Conservation (phyloP, 2,797 vertebrate species). For the Paratrypauchen microcephalus region DNA sequence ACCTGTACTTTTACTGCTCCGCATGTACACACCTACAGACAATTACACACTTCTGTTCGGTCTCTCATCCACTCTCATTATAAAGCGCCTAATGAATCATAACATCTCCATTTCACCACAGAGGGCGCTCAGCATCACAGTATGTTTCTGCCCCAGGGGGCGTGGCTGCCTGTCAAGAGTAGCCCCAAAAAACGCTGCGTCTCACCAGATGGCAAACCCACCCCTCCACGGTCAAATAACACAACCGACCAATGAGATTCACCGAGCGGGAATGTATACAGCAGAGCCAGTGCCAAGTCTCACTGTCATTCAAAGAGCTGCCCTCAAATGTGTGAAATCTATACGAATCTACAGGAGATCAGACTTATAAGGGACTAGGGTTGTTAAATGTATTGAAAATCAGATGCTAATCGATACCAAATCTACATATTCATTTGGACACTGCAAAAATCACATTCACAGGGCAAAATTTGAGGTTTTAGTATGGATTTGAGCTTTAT, state of each 20-base stretch:
- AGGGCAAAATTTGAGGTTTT: too few species aligned
- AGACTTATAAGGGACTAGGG: background rate
- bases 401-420: too few species aligned
- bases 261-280: constrained; percentile 60
- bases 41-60: background rate
- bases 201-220: constrained; percentile 72
- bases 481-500: too few species aligned
- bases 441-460: too few species aligned
- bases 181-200: constrained; percentile 51
- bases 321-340: background rate
- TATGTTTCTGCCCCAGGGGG: constrained; percentile 42
- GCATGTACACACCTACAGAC: too few species aligned
- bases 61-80: background rate
- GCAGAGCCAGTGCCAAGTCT: constrained; percentile 22
- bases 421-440: too few species aligned
- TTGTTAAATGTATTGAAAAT: too few species aligned
- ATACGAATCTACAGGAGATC: background rate
- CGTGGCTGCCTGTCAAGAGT: constrained; percentile 57
- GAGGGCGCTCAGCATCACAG: constrained; percentile 17
- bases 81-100: background rate
- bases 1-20: too few species aligned
- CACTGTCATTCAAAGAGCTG: constrained; percentile 1
- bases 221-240: constrained; percentile 66
- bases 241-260: constrained; percentile 61
- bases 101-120: constrained; percentile 17